Base-by-base conservation (phyloP, 1,140 invertebrate species). In the Drosophila novamexicana region DNA sequence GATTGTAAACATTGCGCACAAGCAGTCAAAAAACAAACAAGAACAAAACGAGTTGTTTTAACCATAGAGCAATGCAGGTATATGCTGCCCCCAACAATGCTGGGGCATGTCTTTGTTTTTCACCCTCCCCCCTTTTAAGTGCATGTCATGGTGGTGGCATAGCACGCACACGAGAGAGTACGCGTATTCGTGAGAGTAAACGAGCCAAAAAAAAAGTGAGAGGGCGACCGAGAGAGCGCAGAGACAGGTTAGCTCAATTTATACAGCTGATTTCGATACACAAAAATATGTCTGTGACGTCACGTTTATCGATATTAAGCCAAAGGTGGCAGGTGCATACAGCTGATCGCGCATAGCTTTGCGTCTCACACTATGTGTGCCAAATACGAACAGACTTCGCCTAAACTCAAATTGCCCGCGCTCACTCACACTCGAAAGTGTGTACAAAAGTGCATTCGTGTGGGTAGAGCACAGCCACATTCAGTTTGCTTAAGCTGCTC, bases 1-100 rank as follows among this genome's bases (percentile, higher is more conserved):
- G 71, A 61, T 69, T 52, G 73, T 70, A 80, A 79, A 80, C 77
- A 66, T 57, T 68, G 63, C 64, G 56, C 52, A 66, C 52, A 73
- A 79, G 40, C 68, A 39, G 65, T 54, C 59, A 64, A 62, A 73
- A 63, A 62, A 76, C 9, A 62, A 68, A 49, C 68, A n/a, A 9
- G 22, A 74, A 61, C 49, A 44, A 63, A 79, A 64, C 57, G 42
- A 42, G 40, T 67, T 49, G 61, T 54, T 71, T 71, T 52, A 49
- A 14, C 22, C 45, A 47, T 47, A 63, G 56, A 57, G 58, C 77
- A 78, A 52, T 77, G 77, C 81, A 80, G 76, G 59, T n/a, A 5
- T 78, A 18, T 22, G 53, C 36, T 71, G 70, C 66, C 80, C 63
- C 75, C 80, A 64, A 44, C 72, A 57, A 44, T 45, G 68, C 47